phyloP scores from a whole-genome alignment of 2,113 vertebrate genomes.

The Heliornis fulica region DNA sequence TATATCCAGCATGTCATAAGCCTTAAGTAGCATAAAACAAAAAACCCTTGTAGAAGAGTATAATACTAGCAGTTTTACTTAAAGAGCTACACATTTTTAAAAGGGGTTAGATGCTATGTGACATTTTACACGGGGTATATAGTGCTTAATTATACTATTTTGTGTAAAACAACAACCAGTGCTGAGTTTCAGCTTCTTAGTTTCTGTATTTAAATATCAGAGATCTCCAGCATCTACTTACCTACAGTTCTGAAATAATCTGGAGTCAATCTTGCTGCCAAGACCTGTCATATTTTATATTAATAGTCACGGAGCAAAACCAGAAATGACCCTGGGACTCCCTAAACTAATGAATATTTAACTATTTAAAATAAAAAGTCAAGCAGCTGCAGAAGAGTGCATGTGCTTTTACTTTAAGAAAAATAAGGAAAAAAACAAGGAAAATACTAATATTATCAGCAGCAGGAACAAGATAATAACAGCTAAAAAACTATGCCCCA shows the following conservation, averaged over 20 bases:
- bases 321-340: background rate
- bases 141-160: background rate
- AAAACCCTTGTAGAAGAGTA: background rate
- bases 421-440: background rate
- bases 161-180: background rate
- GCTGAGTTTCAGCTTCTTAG: background rate
- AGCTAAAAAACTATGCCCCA: background rate
- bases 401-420: background rate
- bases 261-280: background rate
- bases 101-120: background rate
- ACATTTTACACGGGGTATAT: background rate
- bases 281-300: background rate
- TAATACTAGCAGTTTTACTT: background rate
- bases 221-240: background rate
- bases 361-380: background rate
- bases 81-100: background rate
- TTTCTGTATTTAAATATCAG: background rate
- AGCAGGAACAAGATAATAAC: background rate
- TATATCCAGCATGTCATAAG: background rate
- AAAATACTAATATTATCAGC: background rate
- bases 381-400: background rate
- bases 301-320: background rate
- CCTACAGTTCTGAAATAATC: background rate
- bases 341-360: background rate
- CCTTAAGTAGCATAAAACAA: background rate